phyloP scores from a whole-genome alignment of 2,797 vertebrate species.

The Acipenser ruthenus region DNA sequence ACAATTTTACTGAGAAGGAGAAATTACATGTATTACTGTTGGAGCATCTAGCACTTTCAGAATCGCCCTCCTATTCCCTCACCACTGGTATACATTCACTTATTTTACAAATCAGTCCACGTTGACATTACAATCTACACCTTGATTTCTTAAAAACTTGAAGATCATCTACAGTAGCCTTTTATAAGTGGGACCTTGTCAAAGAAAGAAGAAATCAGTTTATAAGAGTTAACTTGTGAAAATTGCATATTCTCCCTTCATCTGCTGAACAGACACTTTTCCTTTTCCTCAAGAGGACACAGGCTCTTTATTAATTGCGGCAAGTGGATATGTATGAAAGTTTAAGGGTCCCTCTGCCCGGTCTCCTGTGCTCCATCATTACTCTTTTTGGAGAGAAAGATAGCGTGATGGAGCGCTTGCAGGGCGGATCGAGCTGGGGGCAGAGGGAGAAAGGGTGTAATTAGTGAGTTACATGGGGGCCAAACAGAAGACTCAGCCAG shows the following conservation, averaged over 20 bases:
- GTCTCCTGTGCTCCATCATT: slow-evolving; percentile 29
- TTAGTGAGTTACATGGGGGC: slow-evolving; percentile 47
- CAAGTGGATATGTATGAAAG: slow-evolving; percentile 36
- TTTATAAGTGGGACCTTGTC: slow-evolving; percentile 62
- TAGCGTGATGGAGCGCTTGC: slow-evolving; percentile 11
- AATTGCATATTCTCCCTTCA: slow-evolving; percentile 74
- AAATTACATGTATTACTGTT: no score
- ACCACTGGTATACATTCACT: no score
- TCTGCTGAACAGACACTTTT: slow-evolving; percentile 64
- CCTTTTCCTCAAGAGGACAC: slow-evolving; percentile 50
- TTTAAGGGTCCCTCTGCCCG: slow-evolving; percentile 24
- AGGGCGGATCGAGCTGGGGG: slow-evolving; percentile 28
- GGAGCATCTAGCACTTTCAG: no score
- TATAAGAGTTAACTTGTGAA: slow-evolving; percentile 78
- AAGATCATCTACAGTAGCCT: slow-evolving; percentile 60
- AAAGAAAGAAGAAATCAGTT: slow-evolving; percentile 78
- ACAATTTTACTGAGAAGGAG: no score
- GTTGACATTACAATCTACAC: slow-evolving; percentile 37
- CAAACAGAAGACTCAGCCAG: slow-evolving; percentile 59
- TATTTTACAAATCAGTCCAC: no score
- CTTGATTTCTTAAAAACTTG: slow-evolving; percentile 69
- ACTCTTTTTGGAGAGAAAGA: slow-evolving; percentile 26
- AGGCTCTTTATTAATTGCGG: slow-evolving; percentile 60
- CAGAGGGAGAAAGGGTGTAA: slow-evolving; percentile 34
- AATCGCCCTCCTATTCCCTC: no score